Evolutionary conservation across 1,140 invertebrate species (phyloP).

Genomic region (Armadillidium nasatum): DNA sequence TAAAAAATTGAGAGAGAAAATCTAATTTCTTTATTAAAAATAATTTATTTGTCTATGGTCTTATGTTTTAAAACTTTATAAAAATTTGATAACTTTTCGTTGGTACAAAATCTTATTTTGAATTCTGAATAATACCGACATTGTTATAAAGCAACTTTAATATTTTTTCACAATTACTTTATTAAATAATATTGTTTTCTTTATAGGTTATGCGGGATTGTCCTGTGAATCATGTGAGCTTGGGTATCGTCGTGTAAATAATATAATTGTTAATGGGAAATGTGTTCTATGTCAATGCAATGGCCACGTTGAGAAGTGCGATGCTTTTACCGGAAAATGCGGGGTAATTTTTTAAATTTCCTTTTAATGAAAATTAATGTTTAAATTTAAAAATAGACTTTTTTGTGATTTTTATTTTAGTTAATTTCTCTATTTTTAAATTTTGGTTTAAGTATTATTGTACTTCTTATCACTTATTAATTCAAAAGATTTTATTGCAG

Average conservation of each 20-base stretch:
- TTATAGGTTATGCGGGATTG: slow-evolving; percentile 62
- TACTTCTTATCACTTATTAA: slow-evolving; percentile 24
- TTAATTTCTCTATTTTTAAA: slow-evolving; percentile 2
- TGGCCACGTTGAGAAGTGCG: slow-evolving; percentile 76
- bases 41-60: too few relatives aligned
- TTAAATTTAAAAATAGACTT: too few relatives aligned
- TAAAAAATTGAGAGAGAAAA: too few relatives aligned
- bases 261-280: slow-evolving; percentile 55
- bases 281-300: slow-evolving; percentile 88
- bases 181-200: too few relatives aligned
- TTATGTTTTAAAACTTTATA: too few relatives aligned
- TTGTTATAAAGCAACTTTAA: too few relatives aligned
- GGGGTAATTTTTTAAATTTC: slow-evolving; percentile 52
- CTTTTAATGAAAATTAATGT: too few relatives aligned
- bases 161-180: too few relatives aligned
- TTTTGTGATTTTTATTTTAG: slow-evolving; percentile 21
- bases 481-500: slow-evolving; percentile 48
- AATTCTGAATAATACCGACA: too few relatives aligned
- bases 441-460: slow-evolving; percentile 17
- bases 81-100: too few relatives aligned
- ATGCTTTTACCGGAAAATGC: slow-evolving; percentile 71
- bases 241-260: slow-evolving; percentile 71
- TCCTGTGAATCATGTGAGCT: slow-evolving; percentile 80
- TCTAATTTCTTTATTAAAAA: too few relatives aligned
- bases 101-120: too few relatives aligned